Base-by-base conservation (phyloP, 2,797 vertebrate genomes). In the Thalassophryne amazonica region DNA sequence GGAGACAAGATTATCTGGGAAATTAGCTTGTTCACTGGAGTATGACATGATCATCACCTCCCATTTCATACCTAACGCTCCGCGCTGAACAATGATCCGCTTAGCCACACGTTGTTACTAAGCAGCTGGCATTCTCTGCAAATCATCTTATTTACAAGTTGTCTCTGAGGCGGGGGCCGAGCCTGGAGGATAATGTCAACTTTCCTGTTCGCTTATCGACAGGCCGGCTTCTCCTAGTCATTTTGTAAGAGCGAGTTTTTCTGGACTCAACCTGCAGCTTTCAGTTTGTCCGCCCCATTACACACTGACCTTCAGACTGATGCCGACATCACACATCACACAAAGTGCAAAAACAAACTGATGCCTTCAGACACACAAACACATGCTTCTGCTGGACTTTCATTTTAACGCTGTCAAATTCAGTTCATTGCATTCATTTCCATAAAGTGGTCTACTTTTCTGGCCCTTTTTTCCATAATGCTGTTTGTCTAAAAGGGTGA, bases 271-370 rank as follows among this genome's bases (percentile, higher is more conserved):
- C 54, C 61, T 42, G 60, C 72, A 68, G 73, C 79, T 74, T 73
- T 73, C 43, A 61, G 60, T 63, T 63, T 4, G 28, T 70, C 50
- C 41, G 36, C 19, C 40, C 69, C 42, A 81, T 74, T 80, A 77
- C 45, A 70, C 18, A 5, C 10, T 80, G 78, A 75, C 76, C 80
- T 82, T 85, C 76, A 73, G 24, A 33, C 61, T 59, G 68, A 78
- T 47, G 31, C 35, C 16, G 17, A 60, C 19, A 41, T 52, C 60
- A 42, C 66, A 19, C 9, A 45, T n/a, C 29, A 42, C 37, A 34
- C 27, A 21, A 24, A 48, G 37, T 14, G 5, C 30, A 13, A 5
- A 49, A 11, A 12, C 28, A 25, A 24, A 53, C 5, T 21, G 17
- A 34, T 38, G 15, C 29, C 40, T 58, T 69, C 35, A 43, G 15